A percentile compares a stretch with the other conserved stretches of the same genome.
Evolutionary conservation across 2,888 invertebrate species (phyloP).

Genomic region (Monochamus alternatus): DNA sequence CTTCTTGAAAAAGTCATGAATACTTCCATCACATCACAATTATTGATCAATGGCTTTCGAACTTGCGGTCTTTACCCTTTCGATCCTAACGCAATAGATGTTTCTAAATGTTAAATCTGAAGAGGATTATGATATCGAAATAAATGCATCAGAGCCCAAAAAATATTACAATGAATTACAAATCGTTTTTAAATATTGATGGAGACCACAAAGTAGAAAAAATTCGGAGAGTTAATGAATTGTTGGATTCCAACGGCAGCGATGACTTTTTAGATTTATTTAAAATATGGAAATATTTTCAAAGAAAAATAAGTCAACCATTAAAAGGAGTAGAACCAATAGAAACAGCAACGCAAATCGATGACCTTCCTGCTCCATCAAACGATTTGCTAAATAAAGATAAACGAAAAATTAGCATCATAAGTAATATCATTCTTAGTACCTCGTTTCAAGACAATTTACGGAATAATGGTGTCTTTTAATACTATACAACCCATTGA

Average conservation of each 20-base stretch:
- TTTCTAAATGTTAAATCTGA: conserved; percentile 22
- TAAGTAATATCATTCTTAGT: no score
- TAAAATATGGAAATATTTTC: neutral
- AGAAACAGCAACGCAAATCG: neutral
- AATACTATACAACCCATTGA: conserved; percentile 15
- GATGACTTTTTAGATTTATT: conserved; percentile 5
- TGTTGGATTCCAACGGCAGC: conserved; percentile 13
- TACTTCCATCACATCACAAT: conserved; percentile 16
- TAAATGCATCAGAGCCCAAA: conserved; percentile 19
- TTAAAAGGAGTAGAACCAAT: neutral
- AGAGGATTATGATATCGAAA: conserved; percentile 11
- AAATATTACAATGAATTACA: conserved; percentile 11
- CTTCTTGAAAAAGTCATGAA: conserved; percentile 17
- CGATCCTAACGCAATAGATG: conserved; percentile 10
- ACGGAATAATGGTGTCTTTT: conserved; percentile 11
- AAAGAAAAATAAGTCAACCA: neutral
- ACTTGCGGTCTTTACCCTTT: conserved; percentile 18
- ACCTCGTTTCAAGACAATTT: neutral
- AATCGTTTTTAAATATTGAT: conserved; percentile 17
- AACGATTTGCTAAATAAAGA: no score
- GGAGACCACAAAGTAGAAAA: conserved; percentile 15
- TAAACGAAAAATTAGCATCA: no score
- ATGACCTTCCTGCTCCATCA: no score
- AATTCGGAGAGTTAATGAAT: conserved; percentile 14
- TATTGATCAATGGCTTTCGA: conserved; percentile 16